Conservation (phyloP, 2,113 vertebrate species). For the Mustela lutreola region DNA sequence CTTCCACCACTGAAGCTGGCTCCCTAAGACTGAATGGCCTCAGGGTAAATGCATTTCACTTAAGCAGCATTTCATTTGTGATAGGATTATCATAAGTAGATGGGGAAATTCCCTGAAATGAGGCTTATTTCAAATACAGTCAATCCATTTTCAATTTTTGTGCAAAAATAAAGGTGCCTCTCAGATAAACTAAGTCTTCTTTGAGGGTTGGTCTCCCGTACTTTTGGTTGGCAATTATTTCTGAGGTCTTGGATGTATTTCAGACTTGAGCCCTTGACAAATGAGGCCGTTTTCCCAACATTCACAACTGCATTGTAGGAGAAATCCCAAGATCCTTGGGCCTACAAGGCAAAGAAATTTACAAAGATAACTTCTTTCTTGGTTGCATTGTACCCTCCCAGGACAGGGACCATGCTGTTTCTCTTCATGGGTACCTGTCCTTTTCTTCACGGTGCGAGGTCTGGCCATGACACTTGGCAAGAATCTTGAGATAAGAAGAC, state of each 20-base stretch:
- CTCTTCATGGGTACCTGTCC: not conserved
- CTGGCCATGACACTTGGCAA: not conserved
- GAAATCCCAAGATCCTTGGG: not conserved
- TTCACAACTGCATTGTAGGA: not conserved
- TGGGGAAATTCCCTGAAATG: conserved; percentile 19
- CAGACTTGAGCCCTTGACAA: not conserved
- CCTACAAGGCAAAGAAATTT: not conserved
- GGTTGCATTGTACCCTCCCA: too few species aligned
- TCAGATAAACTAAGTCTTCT: not conserved
- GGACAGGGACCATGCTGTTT: not conserved
- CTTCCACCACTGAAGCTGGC: not conserved
- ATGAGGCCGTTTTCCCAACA: not conserved
- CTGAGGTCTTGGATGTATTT: not conserved
- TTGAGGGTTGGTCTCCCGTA: not conserved
- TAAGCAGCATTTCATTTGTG: not conserved
- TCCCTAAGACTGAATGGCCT: not conserved
- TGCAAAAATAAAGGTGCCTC: not conserved
- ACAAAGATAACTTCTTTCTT: not conserved
- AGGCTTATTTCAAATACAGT: not conserved
- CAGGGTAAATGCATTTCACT: not conserved
- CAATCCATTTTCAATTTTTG: conserved; percentile 7
- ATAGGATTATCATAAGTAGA: not conserved
- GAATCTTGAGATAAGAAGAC: not conserved
- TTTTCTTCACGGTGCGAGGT: not conserved
- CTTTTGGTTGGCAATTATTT: not conserved